Evolutionary conservation across 53 echinoderm and acorn worm genomes (phyloP), one percentile per base, ranked within the genome.

Genomic region (Crossaster papposus): DNA sequence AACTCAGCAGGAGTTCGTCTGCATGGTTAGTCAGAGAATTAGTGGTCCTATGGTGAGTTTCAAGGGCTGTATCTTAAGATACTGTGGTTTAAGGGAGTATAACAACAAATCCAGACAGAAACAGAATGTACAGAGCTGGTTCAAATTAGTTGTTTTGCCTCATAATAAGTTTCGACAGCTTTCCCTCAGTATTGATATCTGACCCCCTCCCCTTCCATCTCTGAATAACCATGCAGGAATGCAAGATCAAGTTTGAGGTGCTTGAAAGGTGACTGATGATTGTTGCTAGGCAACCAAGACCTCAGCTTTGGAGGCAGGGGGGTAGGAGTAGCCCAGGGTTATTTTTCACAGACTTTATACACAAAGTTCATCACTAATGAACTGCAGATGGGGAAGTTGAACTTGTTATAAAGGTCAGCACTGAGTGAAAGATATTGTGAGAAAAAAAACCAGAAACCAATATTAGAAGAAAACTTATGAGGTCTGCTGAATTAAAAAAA

Each of bases 161-260:
- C 51, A 2, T 52, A 53, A 85, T 85, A 20, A 71, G 73, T 72
- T 85, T 85, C 72, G 85, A 85, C 85, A 85, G 15, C 32, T 34
- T 85, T 70, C 17, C 85, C 85, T 85, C 20, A 44, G 75, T 20
- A 35, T 23, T 68, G 68, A 37, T n/a, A 83, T 65, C 68, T 18
- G 29, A 82, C n/a, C 70, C 68, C 68, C 68, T 36, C 68, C 68
- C 68, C 24, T 23, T 83, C 23, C n/a, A 36, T 10, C 72, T 18
- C 18, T 85, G 85, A 85, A 72, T 85, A 54, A 85, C 85, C 38
- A 12, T 70, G 72, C 23, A 50, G 85, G 85, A 85, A 85, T 85
- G 85, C 54, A 54, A 73, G 73, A 11, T 73, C 3, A 11, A 32
- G 85, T 85, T 36, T 65, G 29, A 29, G 50, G 24, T 68, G 44